A percentile compares a stretch with the other conserved stretches of the same genome.
Evolutionary conservation across 2,113 vertebrate species (phyloP).

Genomic region (Oryzias curvinotus): DNA sequence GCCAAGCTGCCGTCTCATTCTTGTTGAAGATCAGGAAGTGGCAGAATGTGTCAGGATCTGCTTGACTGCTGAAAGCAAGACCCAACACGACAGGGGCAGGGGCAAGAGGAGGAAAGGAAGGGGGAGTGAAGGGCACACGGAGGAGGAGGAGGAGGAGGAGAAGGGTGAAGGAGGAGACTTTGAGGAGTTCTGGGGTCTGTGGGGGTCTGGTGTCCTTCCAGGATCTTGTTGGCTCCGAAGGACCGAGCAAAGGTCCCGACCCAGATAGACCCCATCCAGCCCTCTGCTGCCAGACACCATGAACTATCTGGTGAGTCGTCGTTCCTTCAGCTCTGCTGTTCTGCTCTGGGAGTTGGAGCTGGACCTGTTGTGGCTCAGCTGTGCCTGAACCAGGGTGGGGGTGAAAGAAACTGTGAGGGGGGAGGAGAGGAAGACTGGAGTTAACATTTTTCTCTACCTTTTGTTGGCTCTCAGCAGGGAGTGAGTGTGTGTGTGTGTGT

Average conservation of each 20-base stretch:
- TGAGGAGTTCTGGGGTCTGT: slow-evolving; percentile 31
- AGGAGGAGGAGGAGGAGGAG: slow-evolving; percentile 13
- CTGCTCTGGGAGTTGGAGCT: slow-evolving; percentile 40
- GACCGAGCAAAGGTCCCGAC: slow-evolving; percentile 52
- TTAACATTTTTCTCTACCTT: slow-evolving; percentile 56
- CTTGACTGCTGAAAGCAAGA: slow-evolving; percentile 47
- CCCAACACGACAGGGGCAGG: slow-evolving; percentile 30
- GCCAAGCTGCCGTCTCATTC: slow-evolving; percentile 65
- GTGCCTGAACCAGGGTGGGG: slow-evolving; percentile 14
- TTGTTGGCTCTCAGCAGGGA: slow-evolving; percentile 58
- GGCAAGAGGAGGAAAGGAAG: not conserved
- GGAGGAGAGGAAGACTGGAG: slow-evolving; percentile 35
- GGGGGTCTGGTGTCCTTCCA: slow-evolving; percentile 18
- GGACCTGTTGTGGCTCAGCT: slow-evolving; percentile 53
- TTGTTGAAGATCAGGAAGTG: slow-evolving; percentile 67
- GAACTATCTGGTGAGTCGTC: slow-evolving; percentile 70
- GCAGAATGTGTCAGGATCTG: slow-evolving; percentile 59
- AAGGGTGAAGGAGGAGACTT: slow-evolving; percentile 24
- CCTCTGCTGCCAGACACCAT: slow-evolving; percentile 54
- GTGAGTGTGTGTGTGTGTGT: slow-evolving; percentile 24
- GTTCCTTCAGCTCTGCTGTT: not conserved
- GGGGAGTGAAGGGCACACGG: slow-evolving; percentile 8
- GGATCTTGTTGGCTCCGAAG: slow-evolving; percentile 33
- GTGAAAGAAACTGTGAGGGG: slow-evolving; percentile 22
- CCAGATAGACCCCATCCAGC: slow-evolving; percentile 15